Evolutionary conservation across 2,113 vertebrate species (phyloP).

Genomic region (Saimiri boliviensis): DNA sequence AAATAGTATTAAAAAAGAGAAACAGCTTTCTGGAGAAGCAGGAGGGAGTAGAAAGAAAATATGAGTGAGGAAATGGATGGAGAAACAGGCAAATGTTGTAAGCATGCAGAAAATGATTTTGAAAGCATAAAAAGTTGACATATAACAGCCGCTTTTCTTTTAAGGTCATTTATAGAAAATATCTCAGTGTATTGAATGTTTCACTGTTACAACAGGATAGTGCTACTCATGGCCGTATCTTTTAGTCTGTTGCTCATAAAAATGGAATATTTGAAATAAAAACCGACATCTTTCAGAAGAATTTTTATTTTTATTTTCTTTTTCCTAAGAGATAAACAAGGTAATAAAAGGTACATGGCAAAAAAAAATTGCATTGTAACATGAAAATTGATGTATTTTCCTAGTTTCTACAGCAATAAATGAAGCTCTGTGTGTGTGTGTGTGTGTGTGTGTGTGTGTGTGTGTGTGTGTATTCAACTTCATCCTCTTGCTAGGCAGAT

Average conservation of each 20-base stretch:
- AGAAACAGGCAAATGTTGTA: neutral
- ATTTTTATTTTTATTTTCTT: neutral
- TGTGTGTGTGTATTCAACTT: neutral
- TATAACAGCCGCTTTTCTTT: neutral
- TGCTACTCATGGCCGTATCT: no score
- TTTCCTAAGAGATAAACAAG: neutral
- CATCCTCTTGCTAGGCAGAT: neutral
- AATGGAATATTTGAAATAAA: neutral
- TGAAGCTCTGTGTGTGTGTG: neutral
- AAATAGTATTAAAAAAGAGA: neutral
- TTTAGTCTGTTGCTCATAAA: neutral
- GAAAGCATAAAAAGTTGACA: neutral
- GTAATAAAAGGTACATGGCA: neutral
- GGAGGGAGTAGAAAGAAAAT: neutral
- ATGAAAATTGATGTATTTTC: neutral
- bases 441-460: neutral
- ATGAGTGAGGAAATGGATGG: neutral
- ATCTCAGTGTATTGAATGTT: neutral
- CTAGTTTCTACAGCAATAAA: neutral
- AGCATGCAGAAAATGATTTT: neutral
- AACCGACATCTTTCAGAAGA: neutral
- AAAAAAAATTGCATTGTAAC: neutral
- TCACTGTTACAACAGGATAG: neutral
- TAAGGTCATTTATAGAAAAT: neutral
- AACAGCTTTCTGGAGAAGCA: neutral